Percentiles rank a stretch among this genome's conserved stretches.
phyloP scores from a whole-genome alignment of 2,797 vertebrate genomes.

The Sebastolobus altivelis region DNA sequence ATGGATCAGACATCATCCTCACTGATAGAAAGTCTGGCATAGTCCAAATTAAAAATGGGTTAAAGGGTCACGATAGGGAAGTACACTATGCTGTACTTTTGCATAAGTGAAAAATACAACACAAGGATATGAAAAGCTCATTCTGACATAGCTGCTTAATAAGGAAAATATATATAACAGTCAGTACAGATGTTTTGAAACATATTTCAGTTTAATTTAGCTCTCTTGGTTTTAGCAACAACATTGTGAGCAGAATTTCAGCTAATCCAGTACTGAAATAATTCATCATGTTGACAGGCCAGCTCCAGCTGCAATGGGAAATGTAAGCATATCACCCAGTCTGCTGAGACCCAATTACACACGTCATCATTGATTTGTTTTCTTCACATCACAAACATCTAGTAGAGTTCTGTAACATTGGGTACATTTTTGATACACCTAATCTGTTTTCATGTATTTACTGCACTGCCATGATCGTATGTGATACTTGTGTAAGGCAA shows the following conservation, averaged over 20 bases:
- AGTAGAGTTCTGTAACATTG: constrained; percentile 42
- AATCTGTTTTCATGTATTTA: constrained; percentile 17
- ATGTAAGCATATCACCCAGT: constrained; percentile 34
- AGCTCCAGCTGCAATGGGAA: constrained; percentile 45
- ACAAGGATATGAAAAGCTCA: constrained; percentile 37
- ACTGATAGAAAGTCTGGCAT: constrained; percentile 52
- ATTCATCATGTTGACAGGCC: constrained; percentile 48
- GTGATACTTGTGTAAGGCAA: constrained; percentile 34
- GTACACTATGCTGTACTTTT: constrained; percentile 49
- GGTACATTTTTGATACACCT: constrained; percentile 34
- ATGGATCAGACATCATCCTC: constrained; percentile 47
- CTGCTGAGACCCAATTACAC: constrained; percentile 42
- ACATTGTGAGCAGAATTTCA: constrained; percentile 47
- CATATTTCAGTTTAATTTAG: constrained; percentile 52
- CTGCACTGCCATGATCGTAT: constrained; percentile 32
- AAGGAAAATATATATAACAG: constrained; percentile 69
- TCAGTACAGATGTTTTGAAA: constrained; percentile 66
- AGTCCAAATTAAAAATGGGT: constrained; percentile 47
- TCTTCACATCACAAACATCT: constrained; percentile 52
- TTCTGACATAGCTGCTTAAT: constrained; percentile 60
- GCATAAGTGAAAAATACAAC: constrained; percentile 47
- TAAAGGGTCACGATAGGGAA: constrained; percentile 33
- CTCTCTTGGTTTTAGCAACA: constrained; percentile 51
- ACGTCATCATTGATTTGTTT: constrained; percentile 18
- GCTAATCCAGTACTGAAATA: constrained; percentile 40